Evolutionary conservation across 2,888 invertebrate genomes (phyloP).

Genomic region (Zaprionus lineosus): DNA sequence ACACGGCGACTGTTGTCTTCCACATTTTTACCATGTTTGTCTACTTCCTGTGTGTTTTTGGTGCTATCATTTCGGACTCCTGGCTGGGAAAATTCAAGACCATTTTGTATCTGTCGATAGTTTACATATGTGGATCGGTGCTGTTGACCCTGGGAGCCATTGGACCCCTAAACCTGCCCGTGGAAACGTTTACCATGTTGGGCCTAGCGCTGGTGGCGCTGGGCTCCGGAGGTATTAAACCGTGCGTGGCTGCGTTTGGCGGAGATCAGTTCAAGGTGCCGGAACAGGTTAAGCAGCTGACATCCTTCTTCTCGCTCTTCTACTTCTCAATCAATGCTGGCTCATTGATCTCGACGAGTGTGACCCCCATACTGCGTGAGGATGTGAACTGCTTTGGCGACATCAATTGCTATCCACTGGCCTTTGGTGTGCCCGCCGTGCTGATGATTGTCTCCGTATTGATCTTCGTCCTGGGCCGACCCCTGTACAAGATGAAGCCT

Average conservation of each 20-base stretch:
- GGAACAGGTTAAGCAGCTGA: conserved; percentile 86
- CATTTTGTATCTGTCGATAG: conserved; percentile 88
- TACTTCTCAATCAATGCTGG: conserved; percentile 88
- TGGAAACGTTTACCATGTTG: conserved; percentile 85
- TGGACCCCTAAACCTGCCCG: conserved; percentile 84
- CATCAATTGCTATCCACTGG: conserved; percentile 87
- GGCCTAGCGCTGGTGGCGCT: conserved; percentile 88
- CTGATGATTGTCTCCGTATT: conserved; percentile 83
- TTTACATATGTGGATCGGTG: conserved; percentile 88
- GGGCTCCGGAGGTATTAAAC: conserved; percentile 92
- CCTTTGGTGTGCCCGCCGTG: conserved; percentile 90
- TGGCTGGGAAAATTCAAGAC: conserved; percentile 90
- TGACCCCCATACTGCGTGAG: conserved; percentile 89
- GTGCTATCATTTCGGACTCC: conserved; percentile 91
- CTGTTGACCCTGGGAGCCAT: conserved; percentile 86
- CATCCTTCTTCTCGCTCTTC: conserved; percentile 89
- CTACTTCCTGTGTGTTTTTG: conserved; percentile 90
- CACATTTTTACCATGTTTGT: conserved; percentile 89
- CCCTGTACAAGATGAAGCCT: conserved; percentile 86
- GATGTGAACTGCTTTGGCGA: conserved; percentile 87
- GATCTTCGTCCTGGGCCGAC: conserved; percentile 88
- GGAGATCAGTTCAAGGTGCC: conserved; percentile 90
- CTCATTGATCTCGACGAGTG: conserved; percentile 88
- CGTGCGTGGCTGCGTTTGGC: conserved; percentile 91
- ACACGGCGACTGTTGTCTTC: conserved; percentile 88